Conservation (phyloP, 2,888 invertebrate species). For the Euphydryas editha region DNA sequence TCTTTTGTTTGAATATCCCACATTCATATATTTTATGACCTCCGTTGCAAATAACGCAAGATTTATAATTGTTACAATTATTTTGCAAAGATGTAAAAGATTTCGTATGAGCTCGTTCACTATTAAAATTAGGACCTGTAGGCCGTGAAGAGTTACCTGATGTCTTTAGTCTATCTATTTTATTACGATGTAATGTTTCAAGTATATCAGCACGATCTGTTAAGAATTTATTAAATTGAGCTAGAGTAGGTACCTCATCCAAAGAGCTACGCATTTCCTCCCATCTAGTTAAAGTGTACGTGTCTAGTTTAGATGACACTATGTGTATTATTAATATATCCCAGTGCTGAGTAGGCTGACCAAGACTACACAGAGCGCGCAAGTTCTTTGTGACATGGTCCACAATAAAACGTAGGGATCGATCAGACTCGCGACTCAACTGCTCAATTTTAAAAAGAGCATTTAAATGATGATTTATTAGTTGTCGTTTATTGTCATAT, state of each 20-base stretch:
- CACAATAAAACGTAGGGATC: conserved; percentile 30
- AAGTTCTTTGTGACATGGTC: conserved; percentile 34
- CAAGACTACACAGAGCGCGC: background rate
- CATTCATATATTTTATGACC: conserved; percentile 46
- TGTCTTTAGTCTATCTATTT: background rate
- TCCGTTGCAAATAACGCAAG: conserved; percentile 5
- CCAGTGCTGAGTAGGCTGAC: conserved; percentile 23
- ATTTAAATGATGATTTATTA: conserved; percentile 35
- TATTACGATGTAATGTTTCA: conserved; percentile 15
- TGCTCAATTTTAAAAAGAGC: conserved; percentile 26
- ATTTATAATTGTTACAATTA: too few species aligned
- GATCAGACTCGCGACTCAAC: too few species aligned
- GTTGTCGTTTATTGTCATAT: conserved; percentile 36
- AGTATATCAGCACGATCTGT: conserved; percentile 16
- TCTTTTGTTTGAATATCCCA: conserved; percentile 40
- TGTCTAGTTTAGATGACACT: conserved; percentile 35
- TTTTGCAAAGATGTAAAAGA: background rate
- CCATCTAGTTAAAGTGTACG: conserved; percentile 33
- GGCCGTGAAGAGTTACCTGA: background rate
- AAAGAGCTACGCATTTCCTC: conserved; percentile 23
- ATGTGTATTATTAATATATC: conserved; percentile 33
- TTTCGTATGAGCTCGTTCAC: background rate
- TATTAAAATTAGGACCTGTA: background rate
- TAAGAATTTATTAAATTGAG: conserved; percentile 37
- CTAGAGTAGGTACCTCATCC: conserved; percentile 28